Base-by-base conservation (phyloP, 2,797 vertebrate genomes). In the Etheostoma nigrum region DNA sequence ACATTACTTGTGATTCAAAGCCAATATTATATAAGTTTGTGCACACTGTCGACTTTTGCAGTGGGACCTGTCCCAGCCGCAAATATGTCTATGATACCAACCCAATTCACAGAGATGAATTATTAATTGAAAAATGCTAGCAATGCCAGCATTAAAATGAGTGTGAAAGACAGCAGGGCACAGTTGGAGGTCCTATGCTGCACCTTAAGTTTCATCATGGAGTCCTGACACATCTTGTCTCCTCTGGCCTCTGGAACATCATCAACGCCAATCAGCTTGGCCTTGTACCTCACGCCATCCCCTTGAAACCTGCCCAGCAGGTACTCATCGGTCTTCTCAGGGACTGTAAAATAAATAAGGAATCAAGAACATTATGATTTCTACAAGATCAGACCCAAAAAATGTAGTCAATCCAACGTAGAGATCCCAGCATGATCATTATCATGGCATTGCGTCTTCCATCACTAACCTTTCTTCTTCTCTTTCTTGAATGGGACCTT, bases 171-270 rank as follows among this genome's bases (percentile, higher is more conserved):
- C 2, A 54, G 6, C 4, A 53, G 18, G 16, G 1, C 5, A n/a
- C 15, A 36, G 1, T 51, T 13, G 5, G 33, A 2, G 30, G 23
- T 42, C 4, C 5, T 0, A 45, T 2, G 18, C 1, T 65, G 73
- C 92, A 99, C 98, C 97, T 99, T 99, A 0, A 99, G 93, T 82
- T 99, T 99, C 98, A 99, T 99, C 98, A 99, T 99, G 59, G 98
- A 98, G 92, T 99, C 98, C 86, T 99, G 98, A 87, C 96, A 97
- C 98, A 99, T 99, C 93, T 99, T 98, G 88, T 99, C 98, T 67
- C 98, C 98, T 89, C 98, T 94, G 79, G 98, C 96, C 72, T 99
- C 97, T 0, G 96, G 91, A 30, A 99, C 97, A 58, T 99, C 98
- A 78, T 99, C 98, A 13, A 99, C 92, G 19, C 98, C 98, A 15